Evolutionary conservation across 2,113 vertebrate genomes (phyloP), one percentile per base, ranked within the genome.

Genomic region (Peromyscus maniculatus): DNA sequence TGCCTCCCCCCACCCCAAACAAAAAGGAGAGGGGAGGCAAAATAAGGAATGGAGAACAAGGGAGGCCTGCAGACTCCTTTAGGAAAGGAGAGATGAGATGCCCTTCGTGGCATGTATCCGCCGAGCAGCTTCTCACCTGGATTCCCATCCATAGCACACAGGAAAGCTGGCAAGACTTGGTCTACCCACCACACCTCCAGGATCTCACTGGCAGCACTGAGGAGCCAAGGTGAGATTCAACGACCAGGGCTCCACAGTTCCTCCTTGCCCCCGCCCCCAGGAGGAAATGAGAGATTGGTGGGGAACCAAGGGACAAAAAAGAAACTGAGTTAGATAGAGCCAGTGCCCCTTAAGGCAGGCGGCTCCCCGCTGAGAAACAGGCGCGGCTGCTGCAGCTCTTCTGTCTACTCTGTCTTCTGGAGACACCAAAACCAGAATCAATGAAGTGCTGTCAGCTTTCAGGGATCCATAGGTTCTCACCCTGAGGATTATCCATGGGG

Each of bases 401-500:
- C 69, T 3, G 2, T 62, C 77, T 84, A 10, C 74, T 13, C 49
- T 4, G 1, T 69, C 64, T 62, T 80, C 39, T 55, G 31, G 0
- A 52, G 49, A 80, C 15, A 26, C 11, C 1, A 36, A 52, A 52
- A 55, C 69, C 31, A 1, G 59, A 96, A 7, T 66, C 67, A 74
- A 28, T 0, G 7, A 64, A 88, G 88, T 0, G 1, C 87, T 71
- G 52, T 87, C 88, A 52, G 79, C 66, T 88, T 88, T 94, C 95
- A 75, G 31, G 66, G 71, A 15, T 21, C 66, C 46, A 6, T 2
- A 43, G 24, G n/a, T 93, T 90, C 93, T 80, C 90, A 39, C 84
- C 83, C 33, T 87, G 88, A 89, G 93, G 86, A 95, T 95, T 49
- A 89, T 75, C 96, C 91, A 52, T 4, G 91, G 93, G 52, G 9